These are phyloP conservation scores for Sitophilus oryzae DNA, from an alignment of 1,140 invertebrate species.

Conservation along the genomic window DNA sequence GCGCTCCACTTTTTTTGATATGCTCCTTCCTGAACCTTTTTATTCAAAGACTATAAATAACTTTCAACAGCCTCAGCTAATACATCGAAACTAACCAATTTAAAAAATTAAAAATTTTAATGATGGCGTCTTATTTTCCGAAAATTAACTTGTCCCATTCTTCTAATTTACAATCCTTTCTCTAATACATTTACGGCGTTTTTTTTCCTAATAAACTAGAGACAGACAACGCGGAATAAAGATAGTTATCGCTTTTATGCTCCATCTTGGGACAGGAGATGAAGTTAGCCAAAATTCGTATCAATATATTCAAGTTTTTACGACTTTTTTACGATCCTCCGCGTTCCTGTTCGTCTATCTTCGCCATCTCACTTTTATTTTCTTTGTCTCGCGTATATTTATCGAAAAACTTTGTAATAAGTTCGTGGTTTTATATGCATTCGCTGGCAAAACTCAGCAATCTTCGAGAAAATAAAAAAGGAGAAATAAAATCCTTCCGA, in stretches of 20 bases:
- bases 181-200: background rate
- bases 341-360: background rate
- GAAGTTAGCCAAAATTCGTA: background rate
- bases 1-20: too few relatives aligned
- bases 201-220: background rate
- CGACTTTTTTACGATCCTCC: background rate
- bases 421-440: background rate
- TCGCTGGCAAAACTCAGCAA: too few relatives aligned
- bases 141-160: too few relatives aligned
- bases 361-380: background rate
- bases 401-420: background rate
- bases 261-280: background rate
- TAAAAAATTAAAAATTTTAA: too few relatives aligned
- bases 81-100: too few relatives aligned
- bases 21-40: too few relatives aligned
- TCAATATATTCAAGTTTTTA: background rate
- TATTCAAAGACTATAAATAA: too few relatives aligned
- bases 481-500: too few relatives aligned
- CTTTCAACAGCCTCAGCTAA: too few relatives aligned
- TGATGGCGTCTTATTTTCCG: too few relatives aligned
- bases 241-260: background rate
- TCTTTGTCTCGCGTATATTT: background rate
- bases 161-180: too few relatives aligned
- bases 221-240: background rate
- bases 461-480: too few relatives aligned